phyloP scores from a whole-genome alignment of 2,888 invertebrate genomes.

The Lasioglossum figueresi region DNA sequence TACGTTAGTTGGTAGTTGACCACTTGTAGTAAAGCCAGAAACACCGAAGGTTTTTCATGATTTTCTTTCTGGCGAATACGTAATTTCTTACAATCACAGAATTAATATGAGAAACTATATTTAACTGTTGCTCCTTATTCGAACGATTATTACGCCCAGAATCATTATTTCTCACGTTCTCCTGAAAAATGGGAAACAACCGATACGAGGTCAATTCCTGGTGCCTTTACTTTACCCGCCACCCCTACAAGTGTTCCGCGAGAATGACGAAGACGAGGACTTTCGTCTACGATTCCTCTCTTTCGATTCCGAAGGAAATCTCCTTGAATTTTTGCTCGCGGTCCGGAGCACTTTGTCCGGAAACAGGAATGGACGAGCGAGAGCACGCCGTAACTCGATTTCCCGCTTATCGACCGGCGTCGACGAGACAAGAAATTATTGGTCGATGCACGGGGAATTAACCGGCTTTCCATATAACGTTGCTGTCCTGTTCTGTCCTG shows the following conservation, averaged over 20 bases:
- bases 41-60: too few relatives aligned
- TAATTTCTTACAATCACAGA: too few relatives aligned
- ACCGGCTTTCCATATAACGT: neutral
- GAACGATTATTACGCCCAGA: too few relatives aligned
- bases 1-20: too few relatives aligned
- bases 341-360: neutral
- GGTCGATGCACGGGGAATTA: constrained; percentile 11
- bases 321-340: neutral
- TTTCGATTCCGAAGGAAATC: neutral
- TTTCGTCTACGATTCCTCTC: neutral
- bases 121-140: too few relatives aligned
- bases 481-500: neutral
- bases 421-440: constrained; percentile 18
- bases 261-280: neutral
- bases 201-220: too few relatives aligned
- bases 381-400: neutral
- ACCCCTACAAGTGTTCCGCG: neutral
- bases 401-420: constrained; percentile 4
- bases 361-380: neutral
- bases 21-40: too few relatives aligned
- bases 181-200: too few relatives aligned
- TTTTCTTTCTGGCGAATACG: too few relatives aligned
- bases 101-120: too few relatives aligned
- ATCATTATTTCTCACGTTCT: too few relatives aligned
- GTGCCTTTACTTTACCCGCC: too few relatives aligned